Evolutionary conservation across 2,888 invertebrate species (phyloP).

Genomic region (Catocala fraxini): DNA sequence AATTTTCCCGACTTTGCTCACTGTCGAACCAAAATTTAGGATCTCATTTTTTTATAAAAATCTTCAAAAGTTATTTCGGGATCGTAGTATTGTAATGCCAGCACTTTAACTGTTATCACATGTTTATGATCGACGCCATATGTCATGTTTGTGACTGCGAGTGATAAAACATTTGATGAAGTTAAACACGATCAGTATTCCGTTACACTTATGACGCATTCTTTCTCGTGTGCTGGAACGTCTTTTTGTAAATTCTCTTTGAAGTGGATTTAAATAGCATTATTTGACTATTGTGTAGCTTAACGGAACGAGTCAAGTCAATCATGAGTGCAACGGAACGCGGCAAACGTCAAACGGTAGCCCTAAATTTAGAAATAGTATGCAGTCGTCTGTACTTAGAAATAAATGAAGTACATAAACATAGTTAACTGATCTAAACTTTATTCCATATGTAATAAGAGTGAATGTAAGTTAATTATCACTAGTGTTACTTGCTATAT

Average conservation of each 20-base stretch:
- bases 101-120: slow-evolving; percentile 44
- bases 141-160: slow-evolving; percentile 35
- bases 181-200: slow-evolving; percentile 41
- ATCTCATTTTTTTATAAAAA: slow-evolving; percentile 77
- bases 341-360: slow-evolving; percentile 47
- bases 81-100: slow-evolving; percentile 40
- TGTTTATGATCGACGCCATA: slow-evolving; percentile 32
- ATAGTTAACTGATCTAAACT: slow-evolving; percentile 77
- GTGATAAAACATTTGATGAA: slow-evolving; percentile 35
- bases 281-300: slow-evolving; percentile 15
- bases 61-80: slow-evolving; percentile 44
- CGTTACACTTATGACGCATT: slow-evolving; percentile 45
- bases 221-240: slow-evolving; percentile 19
- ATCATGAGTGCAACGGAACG: slow-evolving; percentile 55
- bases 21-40: slow-evolving; percentile 81
- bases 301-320: slow-evolving; percentile 10
- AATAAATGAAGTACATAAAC: slow-evolving; percentile 82
- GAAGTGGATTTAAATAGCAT: slow-evolving; percentile 21
- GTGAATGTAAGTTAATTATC: slow-evolving; percentile 79
- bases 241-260: slow-evolving; percentile 23
- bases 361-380: slow-evolving; percentile 61
- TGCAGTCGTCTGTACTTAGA: slow-evolving; percentile 70
- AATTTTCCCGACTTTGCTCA: slow-evolving; percentile 78
- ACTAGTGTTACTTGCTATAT: slow-evolving; percentile 71
- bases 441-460: slow-evolving; percentile 80